Evolutionary conservation across 1,140 invertebrate genomes (phyloP).

Genomic region (Nasonia longicornis): DNA sequence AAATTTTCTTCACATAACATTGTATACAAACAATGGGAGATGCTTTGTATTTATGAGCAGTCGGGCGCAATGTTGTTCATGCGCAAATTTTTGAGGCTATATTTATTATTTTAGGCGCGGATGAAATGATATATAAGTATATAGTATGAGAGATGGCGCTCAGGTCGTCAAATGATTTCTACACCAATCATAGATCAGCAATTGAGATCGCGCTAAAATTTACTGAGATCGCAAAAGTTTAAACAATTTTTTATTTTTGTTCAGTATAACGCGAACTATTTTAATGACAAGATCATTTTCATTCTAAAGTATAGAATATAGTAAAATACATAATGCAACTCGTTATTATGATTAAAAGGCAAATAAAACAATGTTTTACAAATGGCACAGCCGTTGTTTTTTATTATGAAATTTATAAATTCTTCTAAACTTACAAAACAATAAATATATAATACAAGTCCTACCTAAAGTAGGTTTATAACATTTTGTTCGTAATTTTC

Average conservation of each 20-base stretch:
- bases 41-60: not conserved
- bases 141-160: not conserved
- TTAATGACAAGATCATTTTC: too few species aligned
- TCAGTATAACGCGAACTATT: too few species aligned
- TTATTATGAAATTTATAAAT: constrained; percentile 38
- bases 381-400: constrained; percentile 41
- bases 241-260: too few species aligned
- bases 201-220: too few species aligned
- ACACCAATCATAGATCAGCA: too few species aligned
- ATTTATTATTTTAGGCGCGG: too few species aligned
- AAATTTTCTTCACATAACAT: not conserved
- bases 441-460: constrained; percentile 40
- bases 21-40: not conserved
- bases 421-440: constrained; percentile 40
- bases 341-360: not conserved
- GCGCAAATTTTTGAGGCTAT: not conserved
- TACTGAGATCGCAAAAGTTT: too few species aligned
- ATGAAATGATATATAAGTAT: not conserved
- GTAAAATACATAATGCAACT: too few species aligned
- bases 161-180: not conserved
- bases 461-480: constrained; percentile 34
- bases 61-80: not conserved
- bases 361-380: constrained; percentile 15
- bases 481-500: constrained; percentile 23
- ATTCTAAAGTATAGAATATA: too few species aligned